phyloP scores from a whole-genome alignment of 1,140 invertebrate genomes.

The Drosophila funebris region DNA sequence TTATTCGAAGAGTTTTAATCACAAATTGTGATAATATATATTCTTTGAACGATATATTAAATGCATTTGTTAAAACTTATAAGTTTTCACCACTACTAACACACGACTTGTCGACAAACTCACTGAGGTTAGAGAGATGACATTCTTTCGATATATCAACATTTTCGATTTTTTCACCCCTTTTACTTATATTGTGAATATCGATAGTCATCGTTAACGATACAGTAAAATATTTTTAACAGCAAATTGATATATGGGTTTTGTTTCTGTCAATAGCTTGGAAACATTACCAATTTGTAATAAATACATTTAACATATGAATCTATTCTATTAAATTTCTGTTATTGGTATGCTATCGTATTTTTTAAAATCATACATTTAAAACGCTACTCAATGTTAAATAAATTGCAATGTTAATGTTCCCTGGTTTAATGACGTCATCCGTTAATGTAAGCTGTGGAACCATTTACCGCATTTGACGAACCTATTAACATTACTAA shows the following conservation, averaged over 20 bases:
- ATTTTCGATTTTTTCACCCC: not conserved
- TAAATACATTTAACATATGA: too few species aligned
- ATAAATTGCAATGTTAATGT: not conserved
- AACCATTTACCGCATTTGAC: not conserved
- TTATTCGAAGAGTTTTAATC: conserved; percentile 30
- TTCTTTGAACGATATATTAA: conserved; percentile 32
- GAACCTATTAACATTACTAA: too few species aligned
- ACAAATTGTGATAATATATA: conserved; percentile 21
- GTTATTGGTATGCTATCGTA: too few species aligned
- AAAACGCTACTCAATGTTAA: not conserved
- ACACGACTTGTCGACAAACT: conserved; percentile 47
- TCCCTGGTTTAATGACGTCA: not conserved
- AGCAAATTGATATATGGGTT: too few species aligned
- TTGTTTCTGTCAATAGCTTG: too few species aligned
- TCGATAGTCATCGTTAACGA: not conserved
- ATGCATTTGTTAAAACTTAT: conserved; percentile 47
- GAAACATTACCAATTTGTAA: too few species aligned
- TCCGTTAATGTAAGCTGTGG: not conserved
- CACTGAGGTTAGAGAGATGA: conserved; percentile 30
- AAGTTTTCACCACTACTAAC: conserved; percentile 48
- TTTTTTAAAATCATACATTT: too few species aligned
- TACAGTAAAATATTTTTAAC: not conserved
- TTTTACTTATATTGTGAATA: not conserved
- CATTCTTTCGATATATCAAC: conserved; percentile 5
- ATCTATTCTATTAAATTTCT: too few species aligned